Percentiles rank a stretch among this genome's conserved stretches.
Conservation (phyloP, 2,888 invertebrate species). For the Gonocerus acuteangulatus region DNA sequence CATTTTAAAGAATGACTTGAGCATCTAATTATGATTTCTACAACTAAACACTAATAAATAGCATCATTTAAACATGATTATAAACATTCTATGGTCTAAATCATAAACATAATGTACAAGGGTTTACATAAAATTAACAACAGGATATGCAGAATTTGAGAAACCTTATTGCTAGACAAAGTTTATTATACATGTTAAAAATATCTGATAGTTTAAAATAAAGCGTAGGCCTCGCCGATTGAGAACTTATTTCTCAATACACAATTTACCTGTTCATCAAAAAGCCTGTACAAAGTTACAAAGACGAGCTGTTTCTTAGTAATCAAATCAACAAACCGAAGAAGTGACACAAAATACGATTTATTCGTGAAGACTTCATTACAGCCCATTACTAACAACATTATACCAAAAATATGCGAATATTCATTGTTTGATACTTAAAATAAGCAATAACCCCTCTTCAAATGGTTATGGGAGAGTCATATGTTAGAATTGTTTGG, state of each 20-base stretch:
- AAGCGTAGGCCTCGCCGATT: conserved; percentile 20
- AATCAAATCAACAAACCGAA: no score
- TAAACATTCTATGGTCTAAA: conserved; percentile 17
- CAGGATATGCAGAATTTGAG: conserved; percentile 22
- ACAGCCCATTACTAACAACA: no score
- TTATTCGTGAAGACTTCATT: no score
- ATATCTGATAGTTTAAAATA: conserved; percentile 12
- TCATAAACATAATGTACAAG: conserved; percentile 18
- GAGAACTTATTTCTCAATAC: not conserved
- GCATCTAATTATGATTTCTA: conserved; percentile 17
- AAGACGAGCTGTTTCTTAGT: no score
- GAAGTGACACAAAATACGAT: no score
- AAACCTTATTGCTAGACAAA: conserved; percentile 20
- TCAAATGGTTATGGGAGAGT: no score
- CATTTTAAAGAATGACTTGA: conserved; percentile 16
- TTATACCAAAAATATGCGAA: no score
- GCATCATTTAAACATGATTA: conserved; percentile 14
- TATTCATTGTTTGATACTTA: no score
- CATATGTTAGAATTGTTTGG: no score
- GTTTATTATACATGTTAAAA: conserved; percentile 16
- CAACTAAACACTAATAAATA: conserved; percentile 19
- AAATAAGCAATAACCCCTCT: no score
- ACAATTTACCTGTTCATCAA: not conserved
- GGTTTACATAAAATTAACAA: conserved; percentile 10
- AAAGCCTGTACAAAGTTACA: not conserved